Evolutionary conservation across 2,888 invertebrate species (phyloP).

Genomic region (Athetis lepigone): DNA sequence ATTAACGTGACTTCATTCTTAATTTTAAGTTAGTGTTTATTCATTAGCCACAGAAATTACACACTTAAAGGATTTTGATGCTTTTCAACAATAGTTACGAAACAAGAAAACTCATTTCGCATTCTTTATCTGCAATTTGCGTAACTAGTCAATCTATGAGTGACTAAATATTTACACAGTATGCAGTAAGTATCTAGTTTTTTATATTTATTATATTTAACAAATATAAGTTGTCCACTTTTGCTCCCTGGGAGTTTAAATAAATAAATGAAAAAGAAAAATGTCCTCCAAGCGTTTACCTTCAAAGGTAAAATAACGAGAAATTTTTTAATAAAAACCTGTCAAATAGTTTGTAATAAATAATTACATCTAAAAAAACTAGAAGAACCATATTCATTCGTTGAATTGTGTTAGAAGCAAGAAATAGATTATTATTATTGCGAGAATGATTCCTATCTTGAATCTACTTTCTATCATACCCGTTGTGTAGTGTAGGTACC

Average conservation of each 20-base stretch:
- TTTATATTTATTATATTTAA: too few relatives aligned
- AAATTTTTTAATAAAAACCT: slow-evolving; percentile 14
- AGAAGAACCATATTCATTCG: slow-evolving; percentile 40
- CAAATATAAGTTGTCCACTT: too few relatives aligned
- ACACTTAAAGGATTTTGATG: slow-evolving; percentile 17
- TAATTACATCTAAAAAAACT: background rate
- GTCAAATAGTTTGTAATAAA: slow-evolving; percentile 16
- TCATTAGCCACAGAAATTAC: slow-evolving; percentile 32
- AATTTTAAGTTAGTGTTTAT: slow-evolving; percentile 41
- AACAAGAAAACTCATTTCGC: slow-evolving; percentile 23
- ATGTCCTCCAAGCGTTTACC: too few relatives aligned
- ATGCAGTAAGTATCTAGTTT: too few relatives aligned
- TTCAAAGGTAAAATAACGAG: too few relatives aligned
- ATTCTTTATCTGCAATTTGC: slow-evolving; percentile 10
- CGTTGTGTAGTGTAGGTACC: slow-evolving; percentile 32
- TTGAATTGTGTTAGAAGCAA: slow-evolving; percentile 66
- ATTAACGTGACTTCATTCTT: slow-evolving; percentile 52
- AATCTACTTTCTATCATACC: slow-evolving; percentile 67
- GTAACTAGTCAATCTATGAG: too few relatives aligned
- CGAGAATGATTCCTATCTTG: slow-evolving; percentile 72
- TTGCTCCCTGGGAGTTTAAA: too few relatives aligned
- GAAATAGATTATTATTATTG: slow-evolving; percentile 70
- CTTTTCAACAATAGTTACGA: slow-evolving; percentile 12
- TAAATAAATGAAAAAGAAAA: too few relatives aligned
- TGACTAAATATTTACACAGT: too few relatives aligned